Percentiles rank a stretch among this genome's conserved stretches.
These are phyloP conservation scores for Cinclus cinclus DNA, from an alignment of 2,113 vertebrate genomes.

Conservation along the genomic window DNA sequence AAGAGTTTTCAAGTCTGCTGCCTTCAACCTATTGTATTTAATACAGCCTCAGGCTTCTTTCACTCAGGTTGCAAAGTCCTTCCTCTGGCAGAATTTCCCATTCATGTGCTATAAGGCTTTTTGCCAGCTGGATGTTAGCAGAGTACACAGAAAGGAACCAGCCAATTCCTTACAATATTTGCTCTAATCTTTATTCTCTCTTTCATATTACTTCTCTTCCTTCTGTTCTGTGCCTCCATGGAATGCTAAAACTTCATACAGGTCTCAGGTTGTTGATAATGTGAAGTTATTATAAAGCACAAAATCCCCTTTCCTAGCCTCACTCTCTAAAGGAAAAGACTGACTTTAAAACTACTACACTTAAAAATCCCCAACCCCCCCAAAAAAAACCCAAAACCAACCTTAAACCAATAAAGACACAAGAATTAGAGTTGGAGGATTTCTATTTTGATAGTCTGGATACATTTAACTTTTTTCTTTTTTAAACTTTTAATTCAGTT, in stretches of 20 bases:
- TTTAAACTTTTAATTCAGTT: neutral
- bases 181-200: conserved; percentile 42
- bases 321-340: neutral
- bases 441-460: neutral
- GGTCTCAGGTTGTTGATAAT: conserved; percentile 1
- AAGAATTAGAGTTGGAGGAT: neutral
- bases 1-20: neutral
- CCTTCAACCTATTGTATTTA: neutral
- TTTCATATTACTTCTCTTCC: conserved; percentile 42
- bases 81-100: conserved; percentile 31
- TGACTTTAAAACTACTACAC: neutral
- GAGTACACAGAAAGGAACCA: conserved; percentile 31
- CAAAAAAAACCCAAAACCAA: neutral
- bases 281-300: neutral
- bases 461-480: neutral
- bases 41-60: neutral
- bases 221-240: neutral
- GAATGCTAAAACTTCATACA: conserved; percentile 47
- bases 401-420: neutral
- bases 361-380: neutral
- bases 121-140: conserved; percentile 51
- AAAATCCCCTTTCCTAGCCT: neutral
- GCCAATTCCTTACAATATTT: conserved; percentile 48
- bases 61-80: neutral
- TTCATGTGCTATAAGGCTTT: conserved; percentile 18